Evolutionary conservation across 2,113 vertebrate species (phyloP), one percentile per base, ranked within the genome.

Genomic region (Labeo catla): DNA sequence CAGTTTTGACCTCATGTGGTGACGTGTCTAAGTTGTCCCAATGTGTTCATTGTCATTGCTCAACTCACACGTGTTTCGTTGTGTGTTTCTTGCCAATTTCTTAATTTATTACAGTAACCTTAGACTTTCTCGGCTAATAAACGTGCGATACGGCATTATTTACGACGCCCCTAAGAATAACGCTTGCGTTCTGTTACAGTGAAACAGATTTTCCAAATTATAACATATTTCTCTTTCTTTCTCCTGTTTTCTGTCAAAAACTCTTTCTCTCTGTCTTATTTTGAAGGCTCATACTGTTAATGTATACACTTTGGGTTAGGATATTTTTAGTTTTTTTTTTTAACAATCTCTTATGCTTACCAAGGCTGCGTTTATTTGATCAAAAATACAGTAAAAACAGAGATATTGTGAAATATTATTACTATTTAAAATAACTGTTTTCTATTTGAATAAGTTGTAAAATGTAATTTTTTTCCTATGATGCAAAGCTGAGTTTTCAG

Each of bases 131-230:
- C 45, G 23, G 73, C 13, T 28, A 82, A 66, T 76, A 34, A 57
- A 49, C 21, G 11, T 52, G 11, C 7, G 5, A 50, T 36, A 23
- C 23, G 45, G 45, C 65, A 84, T 68, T 3, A 36, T 23, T 63
- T 15, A 57, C 13, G 52, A 59, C 76, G 61, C 76, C 28, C 36
- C 21, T n/a, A 79, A 39, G 72, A 61, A 47, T 36, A 72, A 28
- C 8, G 21, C 19, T 78, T 65, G 68, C 16, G n/a, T 76, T 85
- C 47, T 19, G 12, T 19, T 68, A 68, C 39, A 45, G 63, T 52
- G 73, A 68, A 59, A 87, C 54, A 73, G 52, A 36, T 78, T 78
- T 59, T 54, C 52, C 28, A 12, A 21, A 78, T n/a, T 57, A 21
- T 57, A 11, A 21, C 34, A 59, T 36, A 59, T 59, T 39, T 61